Conservation (phyloP, 2,797 vertebrate species). For the Capromys pilorides region DNA sequence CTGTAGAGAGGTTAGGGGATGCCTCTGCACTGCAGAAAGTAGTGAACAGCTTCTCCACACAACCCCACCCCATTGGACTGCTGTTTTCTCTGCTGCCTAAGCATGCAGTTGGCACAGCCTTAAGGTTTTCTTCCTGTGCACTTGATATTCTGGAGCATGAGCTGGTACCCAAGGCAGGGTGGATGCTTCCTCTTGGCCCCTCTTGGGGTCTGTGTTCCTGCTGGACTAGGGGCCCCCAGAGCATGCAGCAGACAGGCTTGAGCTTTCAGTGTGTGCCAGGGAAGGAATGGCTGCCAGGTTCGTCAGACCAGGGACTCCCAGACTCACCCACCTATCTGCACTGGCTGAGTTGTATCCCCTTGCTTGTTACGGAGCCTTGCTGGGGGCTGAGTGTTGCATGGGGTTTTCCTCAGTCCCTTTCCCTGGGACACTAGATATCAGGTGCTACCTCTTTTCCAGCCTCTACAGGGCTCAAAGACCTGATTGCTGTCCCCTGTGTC, state of each 20-base stretch:
- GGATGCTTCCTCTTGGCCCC: neutral
- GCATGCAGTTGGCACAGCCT: neutral
- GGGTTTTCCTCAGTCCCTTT: neutral
- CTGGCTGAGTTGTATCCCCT: no score
- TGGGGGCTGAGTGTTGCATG: no score
- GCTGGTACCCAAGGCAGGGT: no score
- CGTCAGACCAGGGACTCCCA: fast-evolving
- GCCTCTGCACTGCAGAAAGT: neutral
- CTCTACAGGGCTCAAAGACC: neutral
- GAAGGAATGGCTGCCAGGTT: neutral
- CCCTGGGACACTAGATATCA: neutral
- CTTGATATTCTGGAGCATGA: neutral
- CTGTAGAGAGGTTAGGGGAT: neutral
- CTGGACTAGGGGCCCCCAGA: neutral
- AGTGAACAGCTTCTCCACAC: neutral
- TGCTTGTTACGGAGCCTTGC: neutral
- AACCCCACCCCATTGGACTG: no score
- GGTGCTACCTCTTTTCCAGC: neutral
- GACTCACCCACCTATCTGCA: neutral
- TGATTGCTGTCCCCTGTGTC: neutral
- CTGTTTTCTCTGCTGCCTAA: neutral
- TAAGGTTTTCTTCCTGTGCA: neutral
- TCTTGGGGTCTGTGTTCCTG: neutral
- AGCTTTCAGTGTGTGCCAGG: neutral
- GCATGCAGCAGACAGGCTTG: neutral